Base-by-base conservation (phyloP, 2,888 invertebrate genomes). In the Caenorhabditis parvicauda region DNA sequence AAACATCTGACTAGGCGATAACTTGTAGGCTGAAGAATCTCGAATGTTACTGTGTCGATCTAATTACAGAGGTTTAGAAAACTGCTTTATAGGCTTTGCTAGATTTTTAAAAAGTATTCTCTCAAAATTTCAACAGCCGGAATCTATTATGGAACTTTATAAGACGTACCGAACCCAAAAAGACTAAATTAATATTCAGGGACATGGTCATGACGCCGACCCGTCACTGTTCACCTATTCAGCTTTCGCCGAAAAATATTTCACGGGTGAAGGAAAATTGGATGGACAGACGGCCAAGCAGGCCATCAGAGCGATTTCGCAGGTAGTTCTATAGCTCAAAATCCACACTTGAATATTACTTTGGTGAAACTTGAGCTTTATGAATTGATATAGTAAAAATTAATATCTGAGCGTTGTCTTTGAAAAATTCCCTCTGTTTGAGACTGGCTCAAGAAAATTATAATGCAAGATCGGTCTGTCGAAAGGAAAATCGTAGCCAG, bases 191-290 rank as follows among this genome's bases (percentile, higher is more conserved):
- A 17, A 9, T 4, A 28, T 49, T 32, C 27, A 65, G 56, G 72
- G 72, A 29, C 72, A 72, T 50, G 67, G 67, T 14, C 47, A 61
- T 43, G 68, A 70, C 35, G 48, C 63, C 2, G 68, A 68, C 28
- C 64, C 61, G 43, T 56, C 51, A 28, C 39, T 70, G n/a, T 64
- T 72, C 43, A 64, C 62, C 17, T 70, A 74, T 21, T 43, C 64
- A 9, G 59, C 55, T 7, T 77, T 79, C 51, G 64, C 66, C 12
- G 58, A 68, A 14, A 59, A 64, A 12, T 55, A 64, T 59, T 35
- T 57, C 48, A 65, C 76, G 39, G 72, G 70, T 22, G 79, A 80
- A 46, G 77, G 77, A 2, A 73, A 74, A 44, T 57, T 78, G 35
- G 79, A 79, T 24, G 72, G 72, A 21, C 71, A 75, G 41, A 61